Percentiles rank a stretch among this genome's conserved stretches.
phyloP scores from a whole-genome alignment of 2,113 vertebrate genomes.

The Grammomys dolichurus region DNA sequence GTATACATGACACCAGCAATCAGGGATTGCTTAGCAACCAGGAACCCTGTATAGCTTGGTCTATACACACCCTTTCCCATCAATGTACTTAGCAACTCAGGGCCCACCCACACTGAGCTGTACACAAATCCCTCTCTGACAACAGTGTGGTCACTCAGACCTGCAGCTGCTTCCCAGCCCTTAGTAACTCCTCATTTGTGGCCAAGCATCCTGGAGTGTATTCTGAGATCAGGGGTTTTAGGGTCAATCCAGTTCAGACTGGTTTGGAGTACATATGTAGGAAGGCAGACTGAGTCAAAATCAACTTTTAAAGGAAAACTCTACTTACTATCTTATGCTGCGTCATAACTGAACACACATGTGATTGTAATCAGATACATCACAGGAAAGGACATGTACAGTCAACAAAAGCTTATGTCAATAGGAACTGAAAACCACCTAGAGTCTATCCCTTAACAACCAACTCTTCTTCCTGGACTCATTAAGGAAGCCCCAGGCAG shows the following conservation, averaged over 20 bases:
- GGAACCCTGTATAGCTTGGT: background rate
- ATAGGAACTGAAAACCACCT: background rate
- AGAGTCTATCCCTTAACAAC: background rate
- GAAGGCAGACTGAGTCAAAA: background rate
- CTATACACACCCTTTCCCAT: background rate
- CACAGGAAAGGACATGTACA: background rate
- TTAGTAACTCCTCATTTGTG: background rate
- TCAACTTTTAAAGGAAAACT: background rate
- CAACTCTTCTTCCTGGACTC: background rate
- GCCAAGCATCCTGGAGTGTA: background rate
- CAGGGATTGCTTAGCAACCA: background rate
- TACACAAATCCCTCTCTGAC: background rate
- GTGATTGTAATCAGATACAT: background rate
- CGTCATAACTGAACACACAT: background rate
- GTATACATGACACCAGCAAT: background rate
- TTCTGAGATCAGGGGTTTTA: background rate
- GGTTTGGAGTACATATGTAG: background rate
- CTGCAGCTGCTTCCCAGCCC: background rate
- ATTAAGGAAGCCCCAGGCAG: background rate
- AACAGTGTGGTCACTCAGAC: background rate
- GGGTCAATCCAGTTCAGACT: background rate
- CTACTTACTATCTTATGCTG: background rate
- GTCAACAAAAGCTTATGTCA: background rate
- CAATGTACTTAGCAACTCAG: background rate
- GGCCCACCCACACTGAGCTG: background rate